phyloP scores from a whole-genome alignment of 2,113 vertebrate genomes.

The Lipophrys pholis region DNA sequence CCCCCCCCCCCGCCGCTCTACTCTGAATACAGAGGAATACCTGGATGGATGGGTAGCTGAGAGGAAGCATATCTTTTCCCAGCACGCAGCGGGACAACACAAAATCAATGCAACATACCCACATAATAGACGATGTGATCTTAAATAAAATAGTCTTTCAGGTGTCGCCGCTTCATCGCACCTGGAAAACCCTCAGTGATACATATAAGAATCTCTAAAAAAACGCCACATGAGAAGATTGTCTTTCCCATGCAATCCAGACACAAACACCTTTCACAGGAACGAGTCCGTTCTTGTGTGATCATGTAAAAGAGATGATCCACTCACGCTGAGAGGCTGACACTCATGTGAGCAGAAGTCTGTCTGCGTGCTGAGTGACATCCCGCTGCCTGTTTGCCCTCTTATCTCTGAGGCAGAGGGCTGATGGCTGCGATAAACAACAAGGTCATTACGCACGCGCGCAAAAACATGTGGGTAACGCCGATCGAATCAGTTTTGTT shows the following conservation, averaged over 20 bases:
- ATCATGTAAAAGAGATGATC: constrained; percentile 1
- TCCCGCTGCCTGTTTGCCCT: constrained; percentile 42
- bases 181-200: background rate
- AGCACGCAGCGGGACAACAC: no score
- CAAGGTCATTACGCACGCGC: constrained; percentile 24
- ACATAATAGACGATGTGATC: no score
- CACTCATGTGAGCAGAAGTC: constrained; percentile 3
- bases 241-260: background rate
- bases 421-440: constrained; percentile 54
- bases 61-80: no score
- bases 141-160: no score
- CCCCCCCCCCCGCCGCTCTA: no score
- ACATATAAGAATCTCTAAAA: background rate
- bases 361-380: constrained; percentile 47
- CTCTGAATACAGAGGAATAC: no score
- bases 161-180: background rate
- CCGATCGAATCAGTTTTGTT: constrained; percentile 19
- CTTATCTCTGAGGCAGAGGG: constrained; percentile 49
- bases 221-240: background rate
- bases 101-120: no score
- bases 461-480: constrained; percentile 22
- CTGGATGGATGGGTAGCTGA: no score
- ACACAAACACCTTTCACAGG: background rate
- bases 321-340: constrained; percentile 3
- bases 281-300: background rate